These are phyloP conservation scores for Chunga burmeisteri DNA, from an alignment of 2,113 vertebrate species.

Conservation along the genomic window DNA sequence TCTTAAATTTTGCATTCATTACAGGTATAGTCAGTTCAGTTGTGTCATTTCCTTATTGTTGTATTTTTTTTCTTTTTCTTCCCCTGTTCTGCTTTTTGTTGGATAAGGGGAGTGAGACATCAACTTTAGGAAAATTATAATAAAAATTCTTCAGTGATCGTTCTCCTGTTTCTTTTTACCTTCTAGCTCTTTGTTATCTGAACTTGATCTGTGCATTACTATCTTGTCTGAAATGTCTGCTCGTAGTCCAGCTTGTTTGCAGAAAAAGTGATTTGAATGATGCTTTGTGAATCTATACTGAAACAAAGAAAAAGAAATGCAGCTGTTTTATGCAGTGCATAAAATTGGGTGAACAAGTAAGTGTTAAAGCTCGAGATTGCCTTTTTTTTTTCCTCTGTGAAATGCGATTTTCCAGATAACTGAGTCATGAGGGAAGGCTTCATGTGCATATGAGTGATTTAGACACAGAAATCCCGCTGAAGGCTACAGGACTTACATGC, in stretches of 20 bases:
- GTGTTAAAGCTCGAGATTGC: background rate
- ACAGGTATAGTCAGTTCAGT: background rate
- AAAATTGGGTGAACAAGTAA: background rate
- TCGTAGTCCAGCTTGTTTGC: background rate
- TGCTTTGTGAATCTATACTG: background rate
- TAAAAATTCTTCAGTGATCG: background rate
- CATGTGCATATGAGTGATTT: background rate
- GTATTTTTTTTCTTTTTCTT: background rate
- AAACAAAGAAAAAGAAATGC: background rate
- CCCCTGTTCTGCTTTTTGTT: background rate
- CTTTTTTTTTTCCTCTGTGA: background rate
- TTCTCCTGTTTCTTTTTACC: background rate
- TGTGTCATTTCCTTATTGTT: background rate
- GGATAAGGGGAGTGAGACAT: background rate
- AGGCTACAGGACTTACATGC: background rate
- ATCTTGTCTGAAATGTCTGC: background rate
- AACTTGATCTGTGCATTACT: background rate
- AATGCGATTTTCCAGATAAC: background rate
- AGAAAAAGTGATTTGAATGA: background rate
- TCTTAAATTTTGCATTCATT: background rate
- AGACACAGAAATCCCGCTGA: background rate
- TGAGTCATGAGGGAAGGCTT: background rate
- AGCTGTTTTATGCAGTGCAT: background rate
- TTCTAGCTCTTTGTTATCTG: background rate
- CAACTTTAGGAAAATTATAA: background rate